These are phyloP conservation scores for Drosophila novamexicana DNA, from an alignment of 1,140 invertebrate species.

Conservation along the genomic window DNA sequence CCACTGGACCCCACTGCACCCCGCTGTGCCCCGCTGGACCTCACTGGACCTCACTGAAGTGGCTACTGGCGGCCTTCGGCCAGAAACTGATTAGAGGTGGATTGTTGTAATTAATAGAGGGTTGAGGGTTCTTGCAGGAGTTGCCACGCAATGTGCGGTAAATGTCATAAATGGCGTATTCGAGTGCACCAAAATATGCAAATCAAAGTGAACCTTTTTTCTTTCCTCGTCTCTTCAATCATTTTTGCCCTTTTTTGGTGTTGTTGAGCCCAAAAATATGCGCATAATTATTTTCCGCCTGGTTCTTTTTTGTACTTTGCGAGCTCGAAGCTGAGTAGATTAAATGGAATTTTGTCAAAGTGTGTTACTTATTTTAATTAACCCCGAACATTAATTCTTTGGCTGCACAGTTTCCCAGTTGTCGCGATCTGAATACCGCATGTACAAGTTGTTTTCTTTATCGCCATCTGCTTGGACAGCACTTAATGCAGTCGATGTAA, in stretches of 20 bases:
- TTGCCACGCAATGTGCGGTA: conserved; percentile 36
- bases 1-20: neutral
- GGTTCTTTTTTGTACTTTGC: conserved; percentile 24
- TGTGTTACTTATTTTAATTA: conserved; percentile 75
- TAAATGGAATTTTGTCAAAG: conserved; percentile 80
- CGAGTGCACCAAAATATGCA: conserved; percentile 56
- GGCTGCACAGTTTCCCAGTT: neutral
- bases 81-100: conserved; percentile 60
- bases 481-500: conserved; percentile 33
- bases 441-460: too few relatives aligned
- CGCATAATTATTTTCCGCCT: conserved; percentile 72
- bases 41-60: conserved; percentile 11
- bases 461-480: neutral
- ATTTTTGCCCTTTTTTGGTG: conserved; percentile 10
- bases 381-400: conserved; percentile 32
- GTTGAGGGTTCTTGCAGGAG: neutral
- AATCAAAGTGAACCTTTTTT: conserved; percentile 71
- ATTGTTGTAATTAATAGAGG: conserved; percentile 73
- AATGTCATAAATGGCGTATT: conserved; percentile 73
- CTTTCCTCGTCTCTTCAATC: neutral
- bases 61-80: neutral
- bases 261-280: conserved; percentile 71
- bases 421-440: too few relatives aligned
- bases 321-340: conserved; percentile 64
- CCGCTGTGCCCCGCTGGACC: neutral